Conservation (phyloP, 1,140 invertebrate species). For the Platyscapa corneri region DNA sequence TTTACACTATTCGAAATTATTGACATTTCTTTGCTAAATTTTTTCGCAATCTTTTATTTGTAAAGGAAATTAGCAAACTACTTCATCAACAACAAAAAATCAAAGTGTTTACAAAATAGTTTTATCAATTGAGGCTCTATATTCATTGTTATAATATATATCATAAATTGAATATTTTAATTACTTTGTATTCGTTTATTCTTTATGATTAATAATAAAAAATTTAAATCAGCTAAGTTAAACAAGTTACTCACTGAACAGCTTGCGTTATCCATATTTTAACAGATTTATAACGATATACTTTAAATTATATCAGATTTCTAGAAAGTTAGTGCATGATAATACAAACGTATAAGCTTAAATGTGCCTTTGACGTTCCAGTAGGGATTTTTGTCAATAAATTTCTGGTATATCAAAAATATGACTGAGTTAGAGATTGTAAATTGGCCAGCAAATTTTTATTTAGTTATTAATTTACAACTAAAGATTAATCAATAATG, state of each 20-base stretch:
- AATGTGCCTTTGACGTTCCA: not conserved
- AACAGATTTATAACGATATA: not conserved
- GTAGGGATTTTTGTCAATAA: not conserved
- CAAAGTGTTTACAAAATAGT: no score
- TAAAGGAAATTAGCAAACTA: no score
- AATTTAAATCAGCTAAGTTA: not conserved
- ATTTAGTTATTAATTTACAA: conserved; percentile 1
- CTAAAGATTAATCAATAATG: not conserved
- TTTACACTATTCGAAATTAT: no score
- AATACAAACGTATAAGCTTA: conserved; percentile 1
- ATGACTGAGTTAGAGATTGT: not conserved
- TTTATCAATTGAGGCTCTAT: no score
- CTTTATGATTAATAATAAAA: not conserved
- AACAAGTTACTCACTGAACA: no score
- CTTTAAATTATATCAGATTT: not conserved
- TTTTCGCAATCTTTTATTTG: no score
- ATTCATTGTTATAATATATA: no score
- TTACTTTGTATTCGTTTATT: no score
- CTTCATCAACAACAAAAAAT: no score
- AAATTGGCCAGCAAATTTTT: not conserved
- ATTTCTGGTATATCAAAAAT: not conserved
- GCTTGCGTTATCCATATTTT: not conserved
- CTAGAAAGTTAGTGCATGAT: conserved; percentile 11
- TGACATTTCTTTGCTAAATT: no score
- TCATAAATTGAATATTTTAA: no score